These are phyloP conservation scores for Onychomys leucogaster DNA, from an alignment of 2,797 vertebrate species.

Conservation along the genomic window DNA sequence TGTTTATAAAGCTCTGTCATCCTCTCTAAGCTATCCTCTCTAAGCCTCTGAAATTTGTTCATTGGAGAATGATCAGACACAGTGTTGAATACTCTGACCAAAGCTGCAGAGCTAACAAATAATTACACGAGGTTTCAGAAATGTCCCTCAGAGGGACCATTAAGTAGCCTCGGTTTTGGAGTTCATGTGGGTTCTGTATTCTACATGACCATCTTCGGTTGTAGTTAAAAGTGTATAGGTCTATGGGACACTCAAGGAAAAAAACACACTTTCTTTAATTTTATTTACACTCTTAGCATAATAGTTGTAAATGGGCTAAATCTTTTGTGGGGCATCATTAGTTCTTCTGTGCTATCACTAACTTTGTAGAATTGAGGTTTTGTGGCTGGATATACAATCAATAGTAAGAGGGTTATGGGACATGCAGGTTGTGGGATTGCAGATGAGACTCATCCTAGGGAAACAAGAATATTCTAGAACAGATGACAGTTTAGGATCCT, in stretches of 20 bases:
- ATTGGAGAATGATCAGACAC: neutral
- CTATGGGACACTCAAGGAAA: neutral
- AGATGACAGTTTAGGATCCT: neutral
- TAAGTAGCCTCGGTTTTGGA: neutral
- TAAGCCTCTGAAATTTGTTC: neutral
- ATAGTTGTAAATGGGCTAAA: neutral
- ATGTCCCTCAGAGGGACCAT: neutral
- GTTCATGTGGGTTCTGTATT: neutral
- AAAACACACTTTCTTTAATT: neutral
- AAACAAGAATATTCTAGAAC: neutral
- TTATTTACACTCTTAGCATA: neutral
- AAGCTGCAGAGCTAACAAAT: neutral
- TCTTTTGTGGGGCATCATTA: neutral
- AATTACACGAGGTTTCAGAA: neutral
- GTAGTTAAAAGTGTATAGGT: neutral
- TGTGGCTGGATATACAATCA: slow-evolving; percentile 17
- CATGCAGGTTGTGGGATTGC: neutral
- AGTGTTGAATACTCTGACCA: neutral
- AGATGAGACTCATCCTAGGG: neutral
- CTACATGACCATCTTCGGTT: neutral
- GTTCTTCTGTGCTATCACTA: neutral
- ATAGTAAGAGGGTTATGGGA: neutral
- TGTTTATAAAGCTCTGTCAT: slow-evolving; percentile 26
- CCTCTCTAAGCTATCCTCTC: neutral
- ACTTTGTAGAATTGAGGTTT: slow-evolving; percentile 28